These are phyloP conservation scores for Fabriciana adippe DNA, from an alignment of 2,888 invertebrate genomes.

Conservation along the genomic window DNA sequence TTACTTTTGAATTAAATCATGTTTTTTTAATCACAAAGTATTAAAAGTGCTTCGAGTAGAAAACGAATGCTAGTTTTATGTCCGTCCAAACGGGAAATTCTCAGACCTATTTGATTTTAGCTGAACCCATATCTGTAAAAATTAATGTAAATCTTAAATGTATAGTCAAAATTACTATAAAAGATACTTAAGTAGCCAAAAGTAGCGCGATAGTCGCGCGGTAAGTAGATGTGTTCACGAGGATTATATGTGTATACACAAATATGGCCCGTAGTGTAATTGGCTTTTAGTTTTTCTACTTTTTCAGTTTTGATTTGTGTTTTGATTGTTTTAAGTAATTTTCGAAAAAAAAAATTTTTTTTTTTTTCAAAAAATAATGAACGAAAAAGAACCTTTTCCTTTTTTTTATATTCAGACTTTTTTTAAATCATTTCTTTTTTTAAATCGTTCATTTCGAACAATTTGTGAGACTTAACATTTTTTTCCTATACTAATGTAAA, in stretches of 20 bases:
- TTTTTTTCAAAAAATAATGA: background rate
- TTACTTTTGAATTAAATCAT: constrained; percentile 4
- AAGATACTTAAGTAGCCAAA: constrained; percentile 33
- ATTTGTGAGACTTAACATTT: constrained; percentile 51
- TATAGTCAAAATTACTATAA: constrained; percentile 40
- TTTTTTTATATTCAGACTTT: too few relatives aligned
- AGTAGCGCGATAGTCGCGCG: constrained; percentile 28
- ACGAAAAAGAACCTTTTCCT: too few relatives aligned
- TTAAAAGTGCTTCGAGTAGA: constrained; percentile 44
- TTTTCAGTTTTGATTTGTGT: constrained; percentile 32
- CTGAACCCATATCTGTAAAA: constrained; percentile 55
- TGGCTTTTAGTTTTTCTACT: constrained; percentile 61
- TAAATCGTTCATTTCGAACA: constrained; percentile 13
- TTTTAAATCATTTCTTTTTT: too few relatives aligned
- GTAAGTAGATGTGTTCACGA: constrained; percentile 35
- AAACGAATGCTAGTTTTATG: constrained; percentile 60
- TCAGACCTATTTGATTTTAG: constrained; percentile 58
- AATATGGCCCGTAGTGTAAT: constrained; percentile 51
- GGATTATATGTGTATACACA: constrained; percentile 7
- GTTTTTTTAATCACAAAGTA: constrained; percentile 9
- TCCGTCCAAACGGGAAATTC: constrained; percentile 76
- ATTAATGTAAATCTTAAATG: constrained; percentile 54
- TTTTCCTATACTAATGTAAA: constrained; percentile 58
- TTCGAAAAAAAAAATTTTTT: constrained; percentile 24
- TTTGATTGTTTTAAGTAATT: constrained; percentile 39